Evolutionary conservation across 2,888 invertebrate species (phyloP), one percentile per base, ranked within the genome.

Genomic region (Lithophane ornitopus): DNA sequence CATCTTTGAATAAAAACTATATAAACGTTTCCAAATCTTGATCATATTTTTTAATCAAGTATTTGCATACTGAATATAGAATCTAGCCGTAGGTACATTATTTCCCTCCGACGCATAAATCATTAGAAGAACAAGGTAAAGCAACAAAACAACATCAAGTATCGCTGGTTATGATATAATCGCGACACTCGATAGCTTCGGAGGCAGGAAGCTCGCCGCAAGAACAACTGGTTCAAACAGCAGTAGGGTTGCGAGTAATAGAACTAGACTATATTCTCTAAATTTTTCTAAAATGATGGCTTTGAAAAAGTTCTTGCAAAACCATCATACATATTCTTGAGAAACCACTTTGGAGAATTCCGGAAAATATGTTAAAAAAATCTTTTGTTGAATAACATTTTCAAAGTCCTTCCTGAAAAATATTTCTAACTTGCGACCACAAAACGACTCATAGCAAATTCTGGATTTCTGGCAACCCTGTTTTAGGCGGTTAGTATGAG

Each of bases 181-280:
- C 56, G 49, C 59, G 77, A 77, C 44, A 86, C 46, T 26, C 71
- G 77, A 86, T 85, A 77, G 70, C 84, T 86, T 84, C 81, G 84
- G 86, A 59, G 80, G 39, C 68, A 77, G 80, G 83, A 84, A 84
- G 70, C 75, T 74, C 54, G 19, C 62, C 49, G 74, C 82, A 8
- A 62, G 58, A 73, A 65, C 72, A 82, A 82, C 84, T 85, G 67
- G 78, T 66, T 22, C 79, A 62, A 61, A 52, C 58, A 28, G n/a
- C 65, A 12, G n/a, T 58, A 83, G 84, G 81, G 84, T 39, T 81
- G 74, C 56, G 34, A 12, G 14, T n/a, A 19, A 49, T 44, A 6
- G 0, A 16, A 16, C 7, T 26, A 44, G 12, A 44, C 1, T 44
- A 63, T 9, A 19, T 26, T 61, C 22, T 14, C 2, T 11, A 26